phyloP scores from a whole-genome alignment of 2,113 vertebrate species.

The Okapia johnstoni region DNA sequence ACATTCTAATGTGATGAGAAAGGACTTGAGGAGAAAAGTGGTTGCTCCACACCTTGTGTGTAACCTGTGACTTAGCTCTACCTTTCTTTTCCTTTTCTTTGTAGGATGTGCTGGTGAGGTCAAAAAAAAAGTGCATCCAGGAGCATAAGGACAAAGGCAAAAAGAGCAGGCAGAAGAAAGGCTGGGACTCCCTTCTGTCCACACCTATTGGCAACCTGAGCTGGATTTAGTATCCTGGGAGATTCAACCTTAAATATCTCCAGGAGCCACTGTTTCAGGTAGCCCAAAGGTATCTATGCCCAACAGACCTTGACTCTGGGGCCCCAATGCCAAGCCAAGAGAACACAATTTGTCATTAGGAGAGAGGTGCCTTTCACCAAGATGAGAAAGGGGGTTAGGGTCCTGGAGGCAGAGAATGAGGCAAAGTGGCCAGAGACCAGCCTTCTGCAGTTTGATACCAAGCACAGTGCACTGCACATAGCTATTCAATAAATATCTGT shows the following conservation, averaged over 20 bases:
- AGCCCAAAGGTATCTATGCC: neutral
- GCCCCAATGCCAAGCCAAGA: slow-evolving; percentile 64
- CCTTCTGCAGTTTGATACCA: slow-evolving; percentile 43
- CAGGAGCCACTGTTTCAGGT: neutral
- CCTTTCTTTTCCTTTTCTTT: neutral
- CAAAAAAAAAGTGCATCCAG: neutral
- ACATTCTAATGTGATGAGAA: neutral
- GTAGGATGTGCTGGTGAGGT: neutral
- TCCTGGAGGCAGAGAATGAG: slow-evolving; percentile 62
- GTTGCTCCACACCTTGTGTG: neutral
- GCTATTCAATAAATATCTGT: neutral
- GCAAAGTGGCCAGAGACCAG: slow-evolving; percentile 62
- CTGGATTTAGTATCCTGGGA: neutral
- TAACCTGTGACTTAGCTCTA: neutral
- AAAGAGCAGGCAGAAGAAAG: neutral
- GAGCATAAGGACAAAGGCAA: neutral
- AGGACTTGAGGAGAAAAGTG: neutral
- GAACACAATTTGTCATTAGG: slow-evolving; percentile 67
- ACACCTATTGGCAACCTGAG: neutral
- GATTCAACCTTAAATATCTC: neutral
- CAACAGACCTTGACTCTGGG: slow-evolving; percentile 35
- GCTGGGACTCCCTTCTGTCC: neutral
- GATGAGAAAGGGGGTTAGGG: slow-evolving; percentile 45
- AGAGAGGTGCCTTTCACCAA: slow-evolving; percentile 65
- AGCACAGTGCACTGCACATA: neutral